Percentiles rank a stretch among this genome's conserved stretches.
phyloP scores from a whole-genome alignment of 2,797 vertebrate species.

The Melanogrammus aeglefinus region DNA sequence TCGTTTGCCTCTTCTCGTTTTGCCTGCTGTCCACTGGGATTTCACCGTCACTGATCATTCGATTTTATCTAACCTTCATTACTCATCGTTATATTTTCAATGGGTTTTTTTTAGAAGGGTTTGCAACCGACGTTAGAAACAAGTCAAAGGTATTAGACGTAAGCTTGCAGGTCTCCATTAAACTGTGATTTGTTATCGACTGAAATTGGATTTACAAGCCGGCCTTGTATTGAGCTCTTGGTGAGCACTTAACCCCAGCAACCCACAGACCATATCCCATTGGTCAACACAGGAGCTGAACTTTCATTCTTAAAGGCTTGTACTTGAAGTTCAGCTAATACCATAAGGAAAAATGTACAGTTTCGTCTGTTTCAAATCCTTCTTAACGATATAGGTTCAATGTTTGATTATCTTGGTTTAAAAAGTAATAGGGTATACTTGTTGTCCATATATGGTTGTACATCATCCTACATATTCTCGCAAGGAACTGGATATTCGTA shows the following conservation, averaged over 20 bases:
- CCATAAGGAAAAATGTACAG: neutral
- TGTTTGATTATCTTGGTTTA: neutral
- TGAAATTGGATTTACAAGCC: neutral
- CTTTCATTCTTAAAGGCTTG: no score
- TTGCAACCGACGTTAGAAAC: neutral
- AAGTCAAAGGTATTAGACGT: neutral
- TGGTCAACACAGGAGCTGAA: no score
- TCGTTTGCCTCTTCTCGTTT: slow-evolving; percentile 18
- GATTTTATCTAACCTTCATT: slow-evolving; percentile 26
- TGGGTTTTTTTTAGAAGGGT: neutral
- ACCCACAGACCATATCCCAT: no score
- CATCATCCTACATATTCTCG: no score
- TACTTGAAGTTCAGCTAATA: no score
- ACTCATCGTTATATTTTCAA: slow-evolving; percentile 25
- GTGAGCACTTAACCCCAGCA: neutral
- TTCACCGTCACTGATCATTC: slow-evolving; percentile 4
- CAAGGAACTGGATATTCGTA: no score
- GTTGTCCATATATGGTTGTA: neutral
- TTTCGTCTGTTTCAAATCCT: neutral
- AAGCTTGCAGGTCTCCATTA: neutral
- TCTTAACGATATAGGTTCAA: neutral
- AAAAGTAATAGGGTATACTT: neutral
- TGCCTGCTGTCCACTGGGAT: slow-evolving; percentile 31
- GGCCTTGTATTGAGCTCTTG: neutral
- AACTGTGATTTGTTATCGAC: neutral